Conservation (phyloP, 1,140 invertebrate genomes). For the Ceratosolen fusciceps region DNA sequence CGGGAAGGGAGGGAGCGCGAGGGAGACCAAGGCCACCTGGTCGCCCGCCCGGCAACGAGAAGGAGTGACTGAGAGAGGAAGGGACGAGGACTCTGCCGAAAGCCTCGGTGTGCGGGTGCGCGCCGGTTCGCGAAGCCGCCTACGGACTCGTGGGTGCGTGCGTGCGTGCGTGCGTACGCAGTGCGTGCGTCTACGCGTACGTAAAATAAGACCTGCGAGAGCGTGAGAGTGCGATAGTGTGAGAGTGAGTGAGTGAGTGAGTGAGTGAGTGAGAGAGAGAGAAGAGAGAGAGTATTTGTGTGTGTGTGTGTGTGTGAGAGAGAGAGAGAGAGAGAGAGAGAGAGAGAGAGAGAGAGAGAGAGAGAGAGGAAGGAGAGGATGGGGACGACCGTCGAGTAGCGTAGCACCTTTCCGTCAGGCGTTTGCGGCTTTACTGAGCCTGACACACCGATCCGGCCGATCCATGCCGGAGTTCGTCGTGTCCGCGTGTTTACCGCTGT, state of each 20-base stretch:
- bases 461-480: background rate
- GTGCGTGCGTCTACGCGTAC: no score
- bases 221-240: background rate
- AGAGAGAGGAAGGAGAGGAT: slow-evolving; percentile 18
- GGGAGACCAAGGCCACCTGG: background rate
- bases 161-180: background rate
- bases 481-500: slow-evolving; percentile 6
- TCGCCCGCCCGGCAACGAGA: no score
- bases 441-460: slow-evolving; percentile 1
- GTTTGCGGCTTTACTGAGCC: slow-evolving; percentile 49
- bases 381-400: slow-evolving; percentile 31
- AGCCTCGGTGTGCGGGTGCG: no score
- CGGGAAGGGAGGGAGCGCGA: background rate
- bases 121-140: no score
- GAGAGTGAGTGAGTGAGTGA: background rate
- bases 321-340: slow-evolving; percentile 4
- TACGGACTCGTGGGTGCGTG: background rate
- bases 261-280: background rate
- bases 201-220: no score
- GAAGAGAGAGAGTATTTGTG: background rate
- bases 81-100: no score
- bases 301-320: background rate
- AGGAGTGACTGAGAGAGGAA: no score
- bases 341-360: background rate
- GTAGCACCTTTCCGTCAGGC: slow-evolving; percentile 49